A percentile compares a stretch with the other conserved stretches of the same genome.
phyloP scores from a whole-genome alignment of 2,113 vertebrate genomes.

The Nothocercus nigrocapillus region DNA sequence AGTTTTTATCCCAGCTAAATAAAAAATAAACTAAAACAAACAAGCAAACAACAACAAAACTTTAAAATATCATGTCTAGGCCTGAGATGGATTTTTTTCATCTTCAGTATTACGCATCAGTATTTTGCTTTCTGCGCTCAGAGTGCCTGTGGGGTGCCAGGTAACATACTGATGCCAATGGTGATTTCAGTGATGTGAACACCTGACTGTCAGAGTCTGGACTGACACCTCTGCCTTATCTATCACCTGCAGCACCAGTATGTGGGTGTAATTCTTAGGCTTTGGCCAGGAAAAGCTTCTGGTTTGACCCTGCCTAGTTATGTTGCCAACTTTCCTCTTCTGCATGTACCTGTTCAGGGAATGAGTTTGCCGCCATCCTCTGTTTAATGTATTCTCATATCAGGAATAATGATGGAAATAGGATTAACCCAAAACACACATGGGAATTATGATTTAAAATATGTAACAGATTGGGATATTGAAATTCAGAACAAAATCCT shows the following conservation, averaged over 20 bases:
- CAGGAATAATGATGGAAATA: not conserved
- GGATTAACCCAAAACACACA: not conserved
- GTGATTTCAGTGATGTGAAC: not conserved
- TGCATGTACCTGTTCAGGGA: not conserved
- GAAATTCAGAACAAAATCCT: not conserved
- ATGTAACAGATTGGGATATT: not conserved
- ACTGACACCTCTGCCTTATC: not conserved
- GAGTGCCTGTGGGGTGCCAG: accelerated
- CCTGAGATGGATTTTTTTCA: not conserved
- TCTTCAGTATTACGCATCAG: not conserved
- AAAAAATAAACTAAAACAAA: not conserved
- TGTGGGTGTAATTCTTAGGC: accelerated
- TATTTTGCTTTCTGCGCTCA: not conserved
- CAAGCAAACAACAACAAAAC: not conserved
- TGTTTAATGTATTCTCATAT: not conserved
- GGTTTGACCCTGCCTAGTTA: not conserved
- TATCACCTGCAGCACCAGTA: not conserved
- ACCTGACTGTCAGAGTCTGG: not conserved
- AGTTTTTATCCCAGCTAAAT: not conserved
- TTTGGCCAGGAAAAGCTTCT: not conserved
- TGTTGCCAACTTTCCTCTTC: not conserved
- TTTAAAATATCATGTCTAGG: not conserved
- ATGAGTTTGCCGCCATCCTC: not conserved
- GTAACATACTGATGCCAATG: not conserved
- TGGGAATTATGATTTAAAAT: not conserved